A percentile compares a stretch with the other conserved stretches of the same genome.
Evolutionary conservation across 2,888 invertebrate genomes (phyloP).

Genomic region (Schizaphis graminum): DNA sequence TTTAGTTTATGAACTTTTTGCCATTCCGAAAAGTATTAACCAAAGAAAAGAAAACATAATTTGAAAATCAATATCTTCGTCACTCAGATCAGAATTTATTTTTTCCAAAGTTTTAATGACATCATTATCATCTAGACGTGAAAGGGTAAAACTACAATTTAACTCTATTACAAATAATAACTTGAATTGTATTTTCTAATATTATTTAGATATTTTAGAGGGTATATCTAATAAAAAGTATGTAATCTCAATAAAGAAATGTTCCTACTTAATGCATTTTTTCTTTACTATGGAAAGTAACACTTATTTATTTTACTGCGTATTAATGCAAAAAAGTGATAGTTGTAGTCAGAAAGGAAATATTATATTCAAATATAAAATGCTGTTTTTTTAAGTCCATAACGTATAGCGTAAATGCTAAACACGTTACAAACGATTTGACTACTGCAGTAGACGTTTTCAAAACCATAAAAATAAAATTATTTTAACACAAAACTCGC

Average conservation of each 20-base stretch:
- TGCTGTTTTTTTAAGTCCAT: background rate
- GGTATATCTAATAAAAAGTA: background rate
- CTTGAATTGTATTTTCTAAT: background rate
- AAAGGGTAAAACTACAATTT: background rate
- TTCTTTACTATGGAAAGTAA: background rate
- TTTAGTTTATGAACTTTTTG: background rate
- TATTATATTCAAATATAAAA: background rate
- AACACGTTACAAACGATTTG: background rate
- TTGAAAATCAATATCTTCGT: background rate
- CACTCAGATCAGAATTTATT: background rate
- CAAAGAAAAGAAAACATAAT: background rate
- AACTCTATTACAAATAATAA: background rate
- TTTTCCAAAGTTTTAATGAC: background rate
- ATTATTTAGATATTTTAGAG: background rate
- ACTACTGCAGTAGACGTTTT: background rate
- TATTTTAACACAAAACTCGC: background rate
- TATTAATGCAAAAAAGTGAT: background rate
- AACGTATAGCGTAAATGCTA: background rate
- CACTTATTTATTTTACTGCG: background rate
- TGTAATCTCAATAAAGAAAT: background rate
- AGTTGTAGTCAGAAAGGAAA: background rate
- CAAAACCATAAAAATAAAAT: background rate
- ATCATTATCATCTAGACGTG: background rate
- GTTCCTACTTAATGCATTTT: background rate
- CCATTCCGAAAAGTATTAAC: background rate